Evolutionary conservation across 2,113 vertebrate species (phyloP), one percentile per base, ranked within the genome.

Genomic region (Datnioides undecimradiatus): DNA sequence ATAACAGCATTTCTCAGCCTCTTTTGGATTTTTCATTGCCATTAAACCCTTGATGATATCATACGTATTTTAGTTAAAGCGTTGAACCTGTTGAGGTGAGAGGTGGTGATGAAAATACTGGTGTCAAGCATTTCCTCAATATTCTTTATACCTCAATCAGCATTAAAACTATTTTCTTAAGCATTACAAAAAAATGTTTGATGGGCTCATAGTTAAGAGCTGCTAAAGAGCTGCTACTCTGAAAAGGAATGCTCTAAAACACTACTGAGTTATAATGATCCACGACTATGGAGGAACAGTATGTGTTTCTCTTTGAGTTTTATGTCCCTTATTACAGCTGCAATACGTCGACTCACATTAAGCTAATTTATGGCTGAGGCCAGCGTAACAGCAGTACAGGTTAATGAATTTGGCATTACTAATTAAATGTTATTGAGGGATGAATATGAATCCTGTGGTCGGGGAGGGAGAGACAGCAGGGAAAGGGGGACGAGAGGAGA

Each of bases 361-460:
- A 93, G 90, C 90, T 92, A 94, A 95, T 95, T 95, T 96, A 96
- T 93, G 89, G 92, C 83, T 13, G 52, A 88, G 94, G 93, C 86
- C 90, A 90, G 88, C 69, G 49, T 81, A 93, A 94, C 92, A 94
- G 91, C 93, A 93, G 91, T 94, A 95, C 94, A 95, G 96, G 97
- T 98, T 99, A 98, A 99, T 95, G 93, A 97, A 96, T 95, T 96
- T 96, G 96, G 96, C 96, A 98, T 97, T 96, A 96, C 96, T 97
- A 97, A 99, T 98, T 96, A 99, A 97, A 96, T 93, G 96, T 96
- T 94, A 96, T 96, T 94, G 95, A 95, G 95, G 96, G 95, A 96
- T 96, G 96, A 98, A 97, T 97, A 97, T 97, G 97, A 98, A 97
- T 97, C 95, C 95, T 94, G 94, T 92, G 93, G 91, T 93, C 92